A percentile compares a stretch with the other conserved stretches of the same genome.
Conservation (phyloP, 2,888 invertebrate species). For the Drosophila kambysellisi region DNA sequence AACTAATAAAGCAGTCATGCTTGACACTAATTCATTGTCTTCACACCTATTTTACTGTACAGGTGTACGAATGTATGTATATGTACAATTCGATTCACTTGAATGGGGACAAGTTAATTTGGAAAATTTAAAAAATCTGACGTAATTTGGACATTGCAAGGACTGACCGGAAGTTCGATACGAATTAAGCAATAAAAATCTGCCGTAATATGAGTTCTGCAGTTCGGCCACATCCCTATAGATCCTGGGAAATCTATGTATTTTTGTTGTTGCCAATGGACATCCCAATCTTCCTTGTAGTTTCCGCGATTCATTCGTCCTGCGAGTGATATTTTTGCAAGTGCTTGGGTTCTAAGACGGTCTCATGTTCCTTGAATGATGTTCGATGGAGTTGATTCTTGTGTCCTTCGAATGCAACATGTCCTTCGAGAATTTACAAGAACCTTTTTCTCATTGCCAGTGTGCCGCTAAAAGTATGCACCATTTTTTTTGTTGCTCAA, state of each 20-base stretch:
- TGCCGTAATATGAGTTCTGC: background rate
- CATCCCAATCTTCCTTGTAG: background rate
- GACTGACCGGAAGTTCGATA: background rate
- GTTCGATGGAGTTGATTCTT: background rate
- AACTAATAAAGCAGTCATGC: conserved; percentile 1
- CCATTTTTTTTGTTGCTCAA: background rate
- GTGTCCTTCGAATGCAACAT: background rate
- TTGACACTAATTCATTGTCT: background rate
- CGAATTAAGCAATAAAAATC: background rate
- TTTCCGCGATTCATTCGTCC: background rate
- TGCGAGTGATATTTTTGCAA: background rate
- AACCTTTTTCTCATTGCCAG: too few species aligned
- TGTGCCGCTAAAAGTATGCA: background rate
- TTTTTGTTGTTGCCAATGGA: background rate
- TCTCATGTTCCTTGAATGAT: background rate
- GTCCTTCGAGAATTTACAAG: background rate
- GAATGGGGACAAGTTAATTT: background rate
- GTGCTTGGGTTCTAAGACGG: background rate
- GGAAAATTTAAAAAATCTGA: background rate
- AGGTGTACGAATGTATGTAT: background rate
- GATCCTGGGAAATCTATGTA: background rate
- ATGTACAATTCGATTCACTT: background rate
- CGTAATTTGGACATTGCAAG: background rate
- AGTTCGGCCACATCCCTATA: background rate
- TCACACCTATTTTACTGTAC: background rate